These are phyloP conservation scores for Amiota communis DNA, from an alignment of 2,888 invertebrate genomes.

Conservation along the genomic window DNA sequence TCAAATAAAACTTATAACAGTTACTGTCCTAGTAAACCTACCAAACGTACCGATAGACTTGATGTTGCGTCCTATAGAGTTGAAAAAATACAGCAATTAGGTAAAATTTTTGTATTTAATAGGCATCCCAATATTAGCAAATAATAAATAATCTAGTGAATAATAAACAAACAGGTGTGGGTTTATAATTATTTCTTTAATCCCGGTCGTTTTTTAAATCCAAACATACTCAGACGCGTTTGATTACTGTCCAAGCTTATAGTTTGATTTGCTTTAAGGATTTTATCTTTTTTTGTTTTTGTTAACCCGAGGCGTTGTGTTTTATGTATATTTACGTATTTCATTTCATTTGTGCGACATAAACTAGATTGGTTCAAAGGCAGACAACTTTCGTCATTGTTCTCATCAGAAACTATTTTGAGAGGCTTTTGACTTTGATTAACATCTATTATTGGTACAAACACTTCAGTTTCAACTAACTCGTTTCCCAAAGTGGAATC, in stretches of 20 bases:
- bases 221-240: constrained; percentile 79
- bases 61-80: too few relatives aligned
- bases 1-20: too few relatives aligned
- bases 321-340: constrained; percentile 31
- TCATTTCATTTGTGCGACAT: constrained; percentile 2
- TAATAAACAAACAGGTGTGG: too few relatives aligned
- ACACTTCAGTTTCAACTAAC: too few relatives aligned
- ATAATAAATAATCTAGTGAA: too few relatives aligned
- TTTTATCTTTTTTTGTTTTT: constrained; percentile 37
- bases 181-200: constrained; percentile 47
- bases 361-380: not conserved
- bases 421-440: not conserved
- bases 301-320: constrained; percentile 56
- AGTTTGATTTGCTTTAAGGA: constrained; percentile 38
- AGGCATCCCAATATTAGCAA: too few relatives aligned
- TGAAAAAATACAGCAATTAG: too few relatives aligned
- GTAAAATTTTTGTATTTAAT: too few relatives aligned
- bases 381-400: not conserved
- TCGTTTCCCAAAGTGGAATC: too few relatives aligned
- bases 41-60: too few relatives aligned
- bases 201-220: constrained; percentile 78
- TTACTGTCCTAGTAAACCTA: too few relatives aligned
- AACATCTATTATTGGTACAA: too few relatives aligned
- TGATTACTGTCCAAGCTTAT: constrained; percentile 69
- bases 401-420: constrained; percentile 7